Conservation (phyloP, 1,140 invertebrate genomes). For the Drosophila mayri region DNA sequence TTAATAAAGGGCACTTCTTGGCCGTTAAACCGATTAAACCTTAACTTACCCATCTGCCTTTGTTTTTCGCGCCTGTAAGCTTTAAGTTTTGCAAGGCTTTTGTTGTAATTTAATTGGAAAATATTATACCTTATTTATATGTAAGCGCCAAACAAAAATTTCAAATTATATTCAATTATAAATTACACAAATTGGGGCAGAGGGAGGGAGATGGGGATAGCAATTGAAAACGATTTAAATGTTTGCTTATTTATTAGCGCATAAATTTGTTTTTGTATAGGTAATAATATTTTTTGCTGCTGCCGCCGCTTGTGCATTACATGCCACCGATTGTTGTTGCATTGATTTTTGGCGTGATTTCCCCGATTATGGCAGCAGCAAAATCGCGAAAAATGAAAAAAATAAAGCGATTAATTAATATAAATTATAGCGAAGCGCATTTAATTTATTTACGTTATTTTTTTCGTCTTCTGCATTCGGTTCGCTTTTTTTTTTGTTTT, state of each 20-base stretch:
- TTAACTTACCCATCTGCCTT: not conserved
- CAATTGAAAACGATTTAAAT: slow-evolving; percentile 59
- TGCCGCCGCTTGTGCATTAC: slow-evolving; percentile 41
- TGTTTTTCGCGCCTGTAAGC: not conserved
- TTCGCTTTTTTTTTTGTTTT: slow-evolving; percentile 33
- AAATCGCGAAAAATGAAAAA: slow-evolving; percentile 24
- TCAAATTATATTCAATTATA: slow-evolving; percentile 49
- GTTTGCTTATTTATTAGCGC: slow-evolving; percentile 69
- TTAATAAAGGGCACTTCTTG: not conserved
- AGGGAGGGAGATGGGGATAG: slow-evolving; percentile 19
- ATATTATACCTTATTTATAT: slow-evolving; percentile 31
- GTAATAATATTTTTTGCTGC: slow-evolving; percentile 16
- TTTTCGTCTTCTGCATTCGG: slow-evolving; percentile 17
- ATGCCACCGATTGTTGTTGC: slow-evolving; percentile 38
- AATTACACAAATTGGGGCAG: slow-evolving; percentile 44
- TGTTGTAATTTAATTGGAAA: slow-evolving; percentile 43
- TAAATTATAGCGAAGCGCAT: slow-evolving; percentile 68
- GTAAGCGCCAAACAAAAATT: slow-evolving; percentile 22
- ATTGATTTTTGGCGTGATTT: slow-evolving; percentile 47
- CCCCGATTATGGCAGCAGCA: slow-evolving; percentile 49
- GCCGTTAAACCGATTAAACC: not conserved
- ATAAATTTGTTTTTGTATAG: slow-evolving; percentile 68
- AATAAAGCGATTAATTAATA: slow-evolving; percentile 76
- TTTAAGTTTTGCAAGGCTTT: slow-evolving; percentile 5
- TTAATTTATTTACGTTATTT: slow-evolving; percentile 57